Base-by-base conservation (phyloP, 1,140 invertebrate species). In the Trachelipus rathkii region DNA sequence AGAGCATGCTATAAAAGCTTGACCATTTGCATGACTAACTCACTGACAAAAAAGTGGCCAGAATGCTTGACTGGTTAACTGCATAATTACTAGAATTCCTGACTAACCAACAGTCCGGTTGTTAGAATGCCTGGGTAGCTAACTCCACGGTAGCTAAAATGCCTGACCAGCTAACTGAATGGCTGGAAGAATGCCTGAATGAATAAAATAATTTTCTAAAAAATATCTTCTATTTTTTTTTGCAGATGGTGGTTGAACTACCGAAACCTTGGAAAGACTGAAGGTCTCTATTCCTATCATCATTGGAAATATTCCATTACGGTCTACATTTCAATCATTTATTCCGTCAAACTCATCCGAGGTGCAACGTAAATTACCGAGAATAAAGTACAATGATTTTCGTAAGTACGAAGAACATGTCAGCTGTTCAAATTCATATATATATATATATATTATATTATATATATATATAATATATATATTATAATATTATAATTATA, bases 251-350 rank as follows among this genome's bases (percentile, higher is more conserved):
- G 44, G 74, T 83, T 74, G 79, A 82, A n/a, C 78, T 82, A 10
- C 76, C 75, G 0, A 77, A 79, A 45, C 77, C 79, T 0, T 81
- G 76, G 24, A 76, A 79, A n/a, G 81, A 80, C 7, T 72, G 44
- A 71, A 71, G 7, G 78, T 84, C 13, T 77, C 76, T n/a, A 76
- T 84, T n/a, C 83, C 83, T 0, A 66, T 84, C 9, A 79, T 78
- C 10, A 77, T 84, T 9, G 83, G 83, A 0, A 82, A 82, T 4
- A 76, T 84, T 1, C 83, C 83, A 10, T 74, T 84, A 0, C 69
- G 81, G 15, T 77, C 72, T 46, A 69, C 73, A 44, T 83, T 83
- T 78, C 9, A 60, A 0, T 71, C 46, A 8, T 74, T 83, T 69
- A 24, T 78, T 23, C 79, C 80, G n/a, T 78, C 80, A 5, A 73